phyloP scores from a whole-genome alignment of 1,140 invertebrate species.

The Nasonia giraulti region DNA sequence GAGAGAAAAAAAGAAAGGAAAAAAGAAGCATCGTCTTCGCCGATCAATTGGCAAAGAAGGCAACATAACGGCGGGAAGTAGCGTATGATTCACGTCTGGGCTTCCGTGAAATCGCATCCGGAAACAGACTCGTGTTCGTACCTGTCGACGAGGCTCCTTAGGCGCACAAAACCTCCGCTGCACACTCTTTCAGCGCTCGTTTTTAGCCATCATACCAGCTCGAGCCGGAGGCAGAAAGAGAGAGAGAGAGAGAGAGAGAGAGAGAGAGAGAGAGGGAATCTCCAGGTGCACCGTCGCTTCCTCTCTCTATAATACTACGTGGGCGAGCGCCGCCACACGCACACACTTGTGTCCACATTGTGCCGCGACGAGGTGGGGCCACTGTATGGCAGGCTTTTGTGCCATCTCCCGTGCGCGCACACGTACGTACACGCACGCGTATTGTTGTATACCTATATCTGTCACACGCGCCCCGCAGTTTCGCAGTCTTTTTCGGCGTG shows the following conservation, averaged over 20 bases:
- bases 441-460: background rate
- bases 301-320: slow-evolving; percentile 26
- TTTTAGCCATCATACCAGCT: background rate
- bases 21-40: background rate
- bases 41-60: background rate
- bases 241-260: slow-evolving; percentile 18
- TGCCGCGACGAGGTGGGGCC: slow-evolving; percentile 3
- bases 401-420: too few species aligned
- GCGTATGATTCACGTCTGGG: slow-evolving; percentile 38
- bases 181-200: background rate
- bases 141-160: slow-evolving; percentile 46
- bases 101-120: slow-evolving; percentile 51
- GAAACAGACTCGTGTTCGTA: slow-evolving; percentile 51
- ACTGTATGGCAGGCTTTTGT: background rate
- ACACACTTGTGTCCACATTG: slow-evolving; percentile 15
- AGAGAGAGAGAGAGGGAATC: background rate
- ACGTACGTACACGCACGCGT: background rate
- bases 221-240: background rate
- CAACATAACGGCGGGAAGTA: slow-evolving; percentile 33
- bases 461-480: background rate
- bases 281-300: slow-evolving; percentile 41
- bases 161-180: background rate
- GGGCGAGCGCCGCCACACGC: slow-evolving; percentile 28
- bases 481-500: background rate
- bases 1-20: background rate